Percentiles rank a stretch among this genome's conserved stretches.
Conservation (phyloP, 1,140 invertebrate species). For the Acarapis woodi region DNA sequence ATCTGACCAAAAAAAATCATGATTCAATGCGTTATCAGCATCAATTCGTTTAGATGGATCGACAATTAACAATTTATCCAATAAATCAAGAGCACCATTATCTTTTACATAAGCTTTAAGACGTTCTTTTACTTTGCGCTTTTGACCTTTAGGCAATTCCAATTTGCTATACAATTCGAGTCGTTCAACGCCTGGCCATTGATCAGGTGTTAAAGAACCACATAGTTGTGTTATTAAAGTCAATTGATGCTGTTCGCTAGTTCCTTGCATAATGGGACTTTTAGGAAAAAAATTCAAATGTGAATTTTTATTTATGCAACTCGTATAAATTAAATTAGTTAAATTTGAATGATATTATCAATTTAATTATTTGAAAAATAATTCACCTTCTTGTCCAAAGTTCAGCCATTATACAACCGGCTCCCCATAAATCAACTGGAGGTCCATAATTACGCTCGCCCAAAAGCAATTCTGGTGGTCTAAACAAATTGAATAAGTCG, state of each 20-base stretch:
- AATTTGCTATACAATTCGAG: slow-evolving; percentile 71
- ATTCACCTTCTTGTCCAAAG: slow-evolving; percentile 97
- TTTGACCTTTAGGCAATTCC: slow-evolving; percentile 65
- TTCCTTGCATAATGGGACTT: slow-evolving; percentile 37
- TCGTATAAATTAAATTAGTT: not conserved
- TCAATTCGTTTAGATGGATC: slow-evolving; percentile 72
- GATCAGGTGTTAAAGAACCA: slow-evolving; percentile 55
- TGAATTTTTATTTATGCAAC: slow-evolving; percentile 62
- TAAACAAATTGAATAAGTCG: too few species aligned
- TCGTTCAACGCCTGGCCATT: slow-evolving; percentile 74
- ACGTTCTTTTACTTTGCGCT: slow-evolving; percentile 61
- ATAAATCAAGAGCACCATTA: slow-evolving; percentile 58
- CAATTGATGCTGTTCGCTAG: slow-evolving; percentile 80
- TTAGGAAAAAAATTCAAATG: too few species aligned
- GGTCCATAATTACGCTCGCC: slow-evolving; percentile 87
- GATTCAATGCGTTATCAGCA: slow-evolving; percentile 72
- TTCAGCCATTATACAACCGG: slow-evolving; percentile 58
- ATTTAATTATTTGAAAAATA: slow-evolving; percentile 28
- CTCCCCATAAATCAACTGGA: slow-evolving; percentile 91
- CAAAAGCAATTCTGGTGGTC: slow-evolving; percentile 57
- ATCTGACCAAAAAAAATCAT: slow-evolving; percentile 94
- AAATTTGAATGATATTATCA: not conserved
- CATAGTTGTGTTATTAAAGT: slow-evolving; percentile 82
- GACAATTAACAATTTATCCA: slow-evolving; percentile 68
- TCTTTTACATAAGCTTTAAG: slow-evolving; percentile 76